Percentiles rank a stretch among this genome's conserved stretches.
Conservation (phyloP, 2,888 invertebrate genomes). For the Theodoxus fluviatilis region DNA sequence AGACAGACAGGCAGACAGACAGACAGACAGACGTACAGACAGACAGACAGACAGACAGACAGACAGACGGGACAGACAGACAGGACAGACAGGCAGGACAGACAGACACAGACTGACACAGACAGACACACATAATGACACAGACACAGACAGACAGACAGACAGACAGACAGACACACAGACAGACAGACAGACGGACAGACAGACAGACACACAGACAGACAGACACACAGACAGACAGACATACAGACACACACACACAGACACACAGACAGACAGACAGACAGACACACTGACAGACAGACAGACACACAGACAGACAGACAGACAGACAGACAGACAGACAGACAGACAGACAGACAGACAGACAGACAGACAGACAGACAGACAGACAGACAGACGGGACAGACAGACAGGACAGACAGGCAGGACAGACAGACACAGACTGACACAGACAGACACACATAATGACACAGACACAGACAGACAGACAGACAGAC, state of each 20-base stretch:
- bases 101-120: background rate
- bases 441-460: background rate
- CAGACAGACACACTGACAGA: conserved; percentile 10
- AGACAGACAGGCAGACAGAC: conserved; percentile 13
- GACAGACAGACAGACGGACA: background rate
- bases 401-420: background rate
- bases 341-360: too few species aligned
- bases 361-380: too few species aligned
- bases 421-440: background rate
- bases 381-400: too few species aligned
- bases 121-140: background rate
- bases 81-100: background rate
- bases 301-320: background rate
- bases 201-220: conserved; percentile 3
- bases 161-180: background rate
- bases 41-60: background rate
- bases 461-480: background rate
- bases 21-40: conserved; percentile 14
- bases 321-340: too few species aligned
- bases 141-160: background rate
- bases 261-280: background rate
- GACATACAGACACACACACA: background rate
- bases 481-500: background rate
- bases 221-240: conserved; percentile 6
- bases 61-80: too few species aligned